Evolutionary conservation across 2,113 vertebrate genomes (phyloP).

Genomic region (Dunckerocampus dactyliophorus): DNA sequence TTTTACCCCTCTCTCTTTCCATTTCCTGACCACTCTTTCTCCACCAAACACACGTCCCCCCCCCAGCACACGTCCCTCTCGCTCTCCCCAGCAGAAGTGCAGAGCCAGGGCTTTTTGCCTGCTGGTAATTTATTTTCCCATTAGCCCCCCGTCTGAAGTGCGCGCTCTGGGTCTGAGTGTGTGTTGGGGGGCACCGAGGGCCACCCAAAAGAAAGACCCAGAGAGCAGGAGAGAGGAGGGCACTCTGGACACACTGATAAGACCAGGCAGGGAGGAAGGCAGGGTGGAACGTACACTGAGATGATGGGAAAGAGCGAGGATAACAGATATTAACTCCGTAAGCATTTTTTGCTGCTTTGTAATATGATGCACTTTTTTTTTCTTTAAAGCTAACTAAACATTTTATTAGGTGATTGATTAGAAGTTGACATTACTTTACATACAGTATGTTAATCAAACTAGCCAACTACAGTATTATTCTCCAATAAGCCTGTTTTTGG

Average conservation of each 20-base stretch:
- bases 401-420: no score
- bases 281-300: conserved; percentile 11
- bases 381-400: no score
- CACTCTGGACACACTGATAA: conserved; percentile 69
- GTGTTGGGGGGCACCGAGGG: conserved; percentile 53
- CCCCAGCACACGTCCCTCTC: conserved; percentile 24
- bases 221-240: conserved; percentile 58
- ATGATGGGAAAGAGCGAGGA: conserved; percentile 23
- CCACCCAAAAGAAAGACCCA: conserved; percentile 66
- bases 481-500: no score
- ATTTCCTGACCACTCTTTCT: conserved; percentile 43
- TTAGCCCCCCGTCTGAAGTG: conserved; percentile 73
- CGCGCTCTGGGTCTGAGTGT: conserved; percentile 65
- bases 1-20: conserved; percentile 41
- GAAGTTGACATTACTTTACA: no score
- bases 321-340: conserved; percentile 29
- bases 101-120: conserved; percentile 66
- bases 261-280: conserved; percentile 23
- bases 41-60: conserved; percentile 11
- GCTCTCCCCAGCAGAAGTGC: conserved; percentile 63
- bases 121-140: conserved; percentile 75
- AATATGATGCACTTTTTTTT: conserved; percentile 17
- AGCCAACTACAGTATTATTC: no score
- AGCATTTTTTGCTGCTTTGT: conserved; percentile 30
- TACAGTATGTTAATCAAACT: no score